Base-by-base conservation (phyloP, 2,113 vertebrate species). In the Callospermophilus lateralis region DNA sequence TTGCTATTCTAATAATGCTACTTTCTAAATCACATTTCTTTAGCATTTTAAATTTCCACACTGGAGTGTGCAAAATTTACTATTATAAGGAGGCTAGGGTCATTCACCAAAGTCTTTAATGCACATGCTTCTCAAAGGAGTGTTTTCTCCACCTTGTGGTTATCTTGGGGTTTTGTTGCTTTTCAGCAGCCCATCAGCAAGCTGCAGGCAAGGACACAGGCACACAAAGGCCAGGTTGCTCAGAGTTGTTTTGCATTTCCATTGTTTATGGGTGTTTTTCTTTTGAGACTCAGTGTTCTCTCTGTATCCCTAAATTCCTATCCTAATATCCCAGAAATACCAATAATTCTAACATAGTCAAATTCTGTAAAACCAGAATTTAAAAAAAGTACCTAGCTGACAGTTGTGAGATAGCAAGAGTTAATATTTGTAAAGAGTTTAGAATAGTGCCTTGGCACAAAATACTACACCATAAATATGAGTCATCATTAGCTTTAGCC, bases 291-390 rank as follows among this genome's bases (percentile, higher is more conserved):
- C 67, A 19, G 67, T n/a, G 6, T 70, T n/a, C 65, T 30, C 67
- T 70, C 15, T 70, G 32, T 70, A 34, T 68, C 32, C 67, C 67
- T 7, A 68, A 68, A 68, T 34, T 68, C 67, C 61, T 63, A 63
- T 63, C 61, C 9, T 13, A 6, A 5, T 70, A 70, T 70, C 53
- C 20, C 68, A 85, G 89, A 95, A 67, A 73, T 48, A 65, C 6
- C 39, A 34, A 0, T n/a, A 39, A n/a, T 77, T 70, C 80, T 68
- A 78, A 93, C 15, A 32, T 34, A 67, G 37, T 42, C 53, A 8
- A 77, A 68, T 22, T n/a, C 84, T 88, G 45, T 95, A 81, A 96
- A 95, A 72, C 83, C 32, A 74, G 53, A 85, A 4, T 30, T 86
- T 45, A 6, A 45, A 22, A 92, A 13, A 34, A 48, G 70, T n/a